Evolutionary conservation across 2,113 vertebrate genomes (phyloP).

Genomic region (Gnathonemus longibarbis): DNA sequence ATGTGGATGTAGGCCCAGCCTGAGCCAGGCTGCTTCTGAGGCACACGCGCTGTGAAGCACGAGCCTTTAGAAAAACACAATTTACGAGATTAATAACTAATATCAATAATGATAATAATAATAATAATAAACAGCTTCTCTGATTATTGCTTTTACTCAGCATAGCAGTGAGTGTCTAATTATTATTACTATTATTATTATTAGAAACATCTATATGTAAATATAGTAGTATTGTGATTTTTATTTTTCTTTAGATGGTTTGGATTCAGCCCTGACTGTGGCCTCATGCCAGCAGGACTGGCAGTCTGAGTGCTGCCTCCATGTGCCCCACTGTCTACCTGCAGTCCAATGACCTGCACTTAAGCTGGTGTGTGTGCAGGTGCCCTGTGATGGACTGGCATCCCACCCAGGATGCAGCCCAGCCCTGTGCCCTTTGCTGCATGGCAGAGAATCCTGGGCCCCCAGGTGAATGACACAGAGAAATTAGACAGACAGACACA

Average conservation of each 20-base stretch:
- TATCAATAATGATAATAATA: not conserved
- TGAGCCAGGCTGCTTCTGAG: not conserved
- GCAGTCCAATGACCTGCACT: not conserved
- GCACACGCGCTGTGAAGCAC: not conserved
- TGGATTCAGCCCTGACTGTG: not conserved
- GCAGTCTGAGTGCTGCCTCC: not conserved
- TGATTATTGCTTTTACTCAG: not conserved
- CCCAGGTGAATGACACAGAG: not conserved
- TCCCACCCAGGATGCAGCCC: not conserved
- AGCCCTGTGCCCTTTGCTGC: not conserved
- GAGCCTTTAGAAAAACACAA: not conserved
- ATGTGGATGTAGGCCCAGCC: not conserved
- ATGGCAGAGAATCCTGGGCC: not conserved
- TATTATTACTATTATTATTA: not conserved
- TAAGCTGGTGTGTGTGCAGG: not conserved
- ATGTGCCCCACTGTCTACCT: not conserved
- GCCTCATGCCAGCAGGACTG: not conserved
- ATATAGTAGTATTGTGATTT: not conserved
- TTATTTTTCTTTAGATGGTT: not conserved
- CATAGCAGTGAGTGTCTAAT: slow-evolving; percentile 10
- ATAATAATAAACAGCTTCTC: not conserved
- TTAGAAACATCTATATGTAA: not conserved
- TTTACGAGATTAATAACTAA: slow-evolving; percentile 4
- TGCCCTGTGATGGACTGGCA: not conserved
- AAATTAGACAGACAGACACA: not conserved